Evolutionary conservation across 2,113 vertebrate species (phyloP), one percentile per base, ranked within the genome.

Genomic region (Peromyscus californicus): DNA sequence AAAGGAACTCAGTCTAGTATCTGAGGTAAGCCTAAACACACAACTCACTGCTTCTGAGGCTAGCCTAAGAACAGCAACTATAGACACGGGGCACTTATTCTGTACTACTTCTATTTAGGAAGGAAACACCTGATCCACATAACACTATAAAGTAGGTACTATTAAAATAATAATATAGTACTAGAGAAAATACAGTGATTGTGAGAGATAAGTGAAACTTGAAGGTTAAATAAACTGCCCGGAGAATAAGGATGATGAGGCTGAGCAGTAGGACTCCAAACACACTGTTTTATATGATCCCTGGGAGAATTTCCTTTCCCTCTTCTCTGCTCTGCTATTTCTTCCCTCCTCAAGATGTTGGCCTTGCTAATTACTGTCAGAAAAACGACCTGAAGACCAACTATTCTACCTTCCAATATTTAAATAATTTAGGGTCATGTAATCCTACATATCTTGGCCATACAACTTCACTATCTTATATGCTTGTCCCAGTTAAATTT

Each of bases 201-300:
- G 45, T 51, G 17, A 93, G 70, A 51, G 54, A 48, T 88, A 15
- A 96, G 10, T 61, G 7, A 59, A 63, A 48, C 21, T 4, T 42
- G 16, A 31, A 79, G 51, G 86, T 51, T 26, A 70, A 61, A 76
- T 31, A 54, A 42, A 67, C n/a, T 10, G 54, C 22, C 42, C 42
- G 9, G 33, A 92, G 33, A 83, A 39, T 0, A 19, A 42, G 45
- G 5, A 22, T 29, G 31, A 84, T 1, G 36, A 63, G 48, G 17
- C 13, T 26, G 21, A 70, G 36, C n/a, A 57, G 39, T 24, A 11
- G 31, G 59, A 78, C 36, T 29, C 29, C 36, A 45, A 26, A 61
- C 31, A 8, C 12, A 45, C 59, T 7, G 54, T 5, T 75, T 26
- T 0, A 5, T 1, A 29, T 0, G 19, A 51, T 7, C 0, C 12